These are phyloP conservation scores for Corella eumyota DNA, from an alignment of 23 tunicate genomes.

Conservation along the genomic window DNA sequence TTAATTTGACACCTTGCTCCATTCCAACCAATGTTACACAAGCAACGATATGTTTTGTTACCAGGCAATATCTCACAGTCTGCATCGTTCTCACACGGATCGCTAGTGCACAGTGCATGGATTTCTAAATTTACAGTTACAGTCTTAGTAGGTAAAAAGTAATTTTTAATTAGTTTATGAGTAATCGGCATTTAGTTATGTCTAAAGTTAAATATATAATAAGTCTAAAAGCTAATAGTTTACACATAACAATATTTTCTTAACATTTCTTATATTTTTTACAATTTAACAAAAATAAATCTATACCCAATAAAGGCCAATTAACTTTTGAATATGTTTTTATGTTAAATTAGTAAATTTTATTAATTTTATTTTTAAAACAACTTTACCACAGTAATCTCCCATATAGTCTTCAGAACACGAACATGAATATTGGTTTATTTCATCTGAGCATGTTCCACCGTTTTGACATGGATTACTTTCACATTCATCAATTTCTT, in stretches of 20 bases:
- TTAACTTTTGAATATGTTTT: no score
- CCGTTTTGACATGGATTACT: constrained; percentile 78
- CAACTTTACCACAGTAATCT: constrained; percentile 26
- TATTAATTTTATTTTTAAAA: neutral
- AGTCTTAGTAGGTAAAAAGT: no score
- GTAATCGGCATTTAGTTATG: no score
- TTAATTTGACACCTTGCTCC: constrained; percentile 56
- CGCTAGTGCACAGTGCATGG: constrained; percentile 40
- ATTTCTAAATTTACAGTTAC: constrained; percentile 13
- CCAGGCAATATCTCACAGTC: constrained; percentile 24
- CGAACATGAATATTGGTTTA: constrained; percentile 29
- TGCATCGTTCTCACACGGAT: constrained; percentile 79
- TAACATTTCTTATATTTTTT: no score
- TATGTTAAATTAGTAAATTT: no score
- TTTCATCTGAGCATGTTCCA: constrained; percentile 54
- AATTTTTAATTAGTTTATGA: no score
- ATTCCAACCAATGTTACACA: constrained; percentile 77
- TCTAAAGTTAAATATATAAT: no score
- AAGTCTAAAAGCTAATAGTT: no score
- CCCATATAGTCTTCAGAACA: constrained; percentile 59
- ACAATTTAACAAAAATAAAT: no score
- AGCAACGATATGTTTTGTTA: constrained; percentile 35
- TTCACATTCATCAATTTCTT: constrained; percentile 91
- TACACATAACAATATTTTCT: no score
- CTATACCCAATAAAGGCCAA: no score